phyloP scores from a whole-genome alignment of 2,888 invertebrate genomes.

The Coremacera marginata region DNA sequence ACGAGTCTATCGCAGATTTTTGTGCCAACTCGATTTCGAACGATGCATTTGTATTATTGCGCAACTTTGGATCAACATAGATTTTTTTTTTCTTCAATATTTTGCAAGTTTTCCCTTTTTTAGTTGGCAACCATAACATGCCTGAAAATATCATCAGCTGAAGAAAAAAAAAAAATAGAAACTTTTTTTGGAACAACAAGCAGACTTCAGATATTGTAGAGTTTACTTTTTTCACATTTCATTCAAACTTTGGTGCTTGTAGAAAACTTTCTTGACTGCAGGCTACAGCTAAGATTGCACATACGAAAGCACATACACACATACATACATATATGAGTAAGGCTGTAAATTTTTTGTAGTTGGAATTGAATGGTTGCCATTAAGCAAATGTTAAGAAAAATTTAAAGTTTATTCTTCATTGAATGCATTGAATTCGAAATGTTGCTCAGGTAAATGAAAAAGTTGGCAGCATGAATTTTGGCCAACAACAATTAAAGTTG shows the following conservation, averaged over 20 bases:
- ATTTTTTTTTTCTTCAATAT: background rate
- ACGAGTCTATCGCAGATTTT: no score
- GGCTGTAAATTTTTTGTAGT: background rate
- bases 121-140: background rate
- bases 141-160: background rate
- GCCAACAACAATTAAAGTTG: background rate
- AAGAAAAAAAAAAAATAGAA: background rate
- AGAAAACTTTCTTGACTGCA: background rate
- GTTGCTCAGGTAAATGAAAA: background rate
- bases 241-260: background rate
- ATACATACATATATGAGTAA: background rate
- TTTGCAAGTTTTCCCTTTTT: background rate
- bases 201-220: constrained; percentile 7
- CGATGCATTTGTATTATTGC: background rate
- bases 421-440: background rate
- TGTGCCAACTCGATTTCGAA: background rate
- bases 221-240: background rate
- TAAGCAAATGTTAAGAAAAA: background rate
- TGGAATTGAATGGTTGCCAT: background rate
- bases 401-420: background rate
- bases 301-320: background rate
- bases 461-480: background rate
- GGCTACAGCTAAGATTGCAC: background rate
- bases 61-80: background rate
- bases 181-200: background rate